phyloP scores from a whole-genome alignment of 1,140 invertebrate genomes.

The Reticulitermes speratus region DNA sequence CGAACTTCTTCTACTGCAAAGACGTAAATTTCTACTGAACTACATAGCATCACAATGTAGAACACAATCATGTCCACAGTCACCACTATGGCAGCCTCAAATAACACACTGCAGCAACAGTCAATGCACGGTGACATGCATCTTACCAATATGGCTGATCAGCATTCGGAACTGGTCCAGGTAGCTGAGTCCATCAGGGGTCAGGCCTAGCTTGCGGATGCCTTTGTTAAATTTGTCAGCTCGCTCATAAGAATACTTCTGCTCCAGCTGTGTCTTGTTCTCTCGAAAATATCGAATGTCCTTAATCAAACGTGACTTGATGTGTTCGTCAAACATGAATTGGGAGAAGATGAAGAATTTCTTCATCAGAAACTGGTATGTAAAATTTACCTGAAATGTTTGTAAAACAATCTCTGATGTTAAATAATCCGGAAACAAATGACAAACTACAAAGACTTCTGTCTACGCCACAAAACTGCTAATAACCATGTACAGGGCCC shows the following conservation, averaged over 20 bases:
- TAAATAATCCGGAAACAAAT: slow-evolving; percentile 20
- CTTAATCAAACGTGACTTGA: slow-evolving; percentile 91
- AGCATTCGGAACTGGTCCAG: slow-evolving; percentile 91
- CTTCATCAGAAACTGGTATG: slow-evolving; percentile 92
- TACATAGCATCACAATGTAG: too few relatives aligned
- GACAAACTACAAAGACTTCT: not conserved
- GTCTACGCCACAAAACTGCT: not conserved
- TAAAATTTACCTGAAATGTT: slow-evolving; percentile 77
- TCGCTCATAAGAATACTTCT: slow-evolving; percentile 79
- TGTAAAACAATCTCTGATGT: slow-evolving; percentile 22
- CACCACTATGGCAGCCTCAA: too few relatives aligned
- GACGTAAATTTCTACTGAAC: too few relatives aligned
- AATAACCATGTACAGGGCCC: too few relatives aligned
- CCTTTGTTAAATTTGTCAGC: slow-evolving; percentile 94
- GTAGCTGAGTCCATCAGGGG: slow-evolving; percentile 79
- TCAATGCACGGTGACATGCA: not conserved
- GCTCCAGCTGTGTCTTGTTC: slow-evolving; percentile 53
- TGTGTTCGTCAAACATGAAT: slow-evolving; percentile 97
- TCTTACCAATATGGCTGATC: slow-evolving; percentile 86
- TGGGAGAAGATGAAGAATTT: slow-evolving; percentile 96
- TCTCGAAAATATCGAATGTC: slow-evolving; percentile 78
- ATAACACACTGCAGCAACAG: too few relatives aligned
- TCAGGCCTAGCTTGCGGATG: slow-evolving; percentile 85
- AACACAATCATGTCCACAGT: too few relatives aligned
- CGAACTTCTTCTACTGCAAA: too few relatives aligned